A percentile compares a stretch with the other conserved stretches of the same genome.
phyloP scores from a whole-genome alignment of 1,140 invertebrate species.

The Meloidogyne floridensis region DNA sequence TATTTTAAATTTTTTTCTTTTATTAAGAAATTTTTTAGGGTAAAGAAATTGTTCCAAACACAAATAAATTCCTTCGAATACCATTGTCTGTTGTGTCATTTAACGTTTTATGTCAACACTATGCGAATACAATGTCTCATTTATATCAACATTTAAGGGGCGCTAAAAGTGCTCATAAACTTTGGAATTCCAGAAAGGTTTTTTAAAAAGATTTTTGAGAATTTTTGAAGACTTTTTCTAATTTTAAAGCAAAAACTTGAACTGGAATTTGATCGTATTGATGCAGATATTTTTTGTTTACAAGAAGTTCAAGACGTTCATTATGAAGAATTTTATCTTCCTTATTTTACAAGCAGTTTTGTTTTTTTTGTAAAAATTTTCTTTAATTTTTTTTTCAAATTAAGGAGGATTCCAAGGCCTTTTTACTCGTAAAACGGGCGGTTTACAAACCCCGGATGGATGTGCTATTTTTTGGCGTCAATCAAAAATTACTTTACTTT shows the following conservation, averaged over 20 bases:
- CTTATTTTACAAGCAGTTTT: conserved; percentile 24
- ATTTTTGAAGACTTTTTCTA: background rate
- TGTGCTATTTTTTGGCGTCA: conserved; percentile 30
- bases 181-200: conserved; percentile 17
- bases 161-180: background rate
- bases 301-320: conserved; percentile 36
- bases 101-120: conserved; percentile 32
- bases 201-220: background rate
- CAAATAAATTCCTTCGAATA: background rate
- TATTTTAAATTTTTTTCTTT: background rate
- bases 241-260: conserved; percentile 9
- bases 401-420: background rate
- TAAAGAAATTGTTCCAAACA: background rate
- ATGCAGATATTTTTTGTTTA: conserved; percentile 31
- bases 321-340: conserved; percentile 21
- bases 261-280: conserved; percentile 24
- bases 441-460: conserved; percentile 24
- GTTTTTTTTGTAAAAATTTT: background rate
- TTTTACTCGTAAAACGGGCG: conserved; percentile 15
- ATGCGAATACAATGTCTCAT: conserved; percentile 5
- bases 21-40: conserved; percentile 14
- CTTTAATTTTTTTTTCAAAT: background rate
- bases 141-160: conserved; percentile 27
- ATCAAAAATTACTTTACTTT: background rate
- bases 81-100: conserved; percentile 23